A percentile compares a stretch with the other conserved stretches of the same genome.
Conservation (phyloP, 2,113 vertebrate species). For the Equus przewalskii region DNA sequence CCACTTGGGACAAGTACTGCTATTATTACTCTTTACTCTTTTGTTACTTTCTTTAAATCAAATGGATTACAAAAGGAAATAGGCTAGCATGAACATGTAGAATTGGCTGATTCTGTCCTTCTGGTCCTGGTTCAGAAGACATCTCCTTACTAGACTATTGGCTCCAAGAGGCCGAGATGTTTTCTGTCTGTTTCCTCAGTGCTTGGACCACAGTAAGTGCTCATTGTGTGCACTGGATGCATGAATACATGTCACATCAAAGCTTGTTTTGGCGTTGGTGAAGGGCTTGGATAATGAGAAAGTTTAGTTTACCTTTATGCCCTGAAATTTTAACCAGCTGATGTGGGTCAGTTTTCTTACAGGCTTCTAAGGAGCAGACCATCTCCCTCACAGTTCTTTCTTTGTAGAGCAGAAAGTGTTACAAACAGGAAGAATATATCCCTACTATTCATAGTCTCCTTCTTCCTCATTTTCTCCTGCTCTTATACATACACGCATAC, state of each 20-base stretch:
- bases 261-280: neutral
- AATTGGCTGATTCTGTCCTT: neutral
- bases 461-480: constrained; percentile 34
- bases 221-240: neutral
- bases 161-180: neutral
- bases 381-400: neutral
- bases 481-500: neutral
- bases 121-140: neutral
- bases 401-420: neutral
- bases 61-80: neutral
- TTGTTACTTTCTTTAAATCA: too few relatives aligned
- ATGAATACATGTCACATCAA: neutral
- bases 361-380: neutral
- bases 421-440: neutral
- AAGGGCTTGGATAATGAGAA: neutral
- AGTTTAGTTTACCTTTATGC: neutral
- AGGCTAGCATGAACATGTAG: neutral
- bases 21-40: neutral
- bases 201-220: neutral
- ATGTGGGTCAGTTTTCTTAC: neutral
- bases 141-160: neutral
- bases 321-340: neutral
- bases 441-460: neutral
- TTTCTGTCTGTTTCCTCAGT: neutral
- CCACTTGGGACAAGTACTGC: neutral